A percentile compares a stretch with the other conserved stretches of the same genome.
Conservation (phyloP, 2,888 invertebrate species). For the Tholera decimalis region DNA sequence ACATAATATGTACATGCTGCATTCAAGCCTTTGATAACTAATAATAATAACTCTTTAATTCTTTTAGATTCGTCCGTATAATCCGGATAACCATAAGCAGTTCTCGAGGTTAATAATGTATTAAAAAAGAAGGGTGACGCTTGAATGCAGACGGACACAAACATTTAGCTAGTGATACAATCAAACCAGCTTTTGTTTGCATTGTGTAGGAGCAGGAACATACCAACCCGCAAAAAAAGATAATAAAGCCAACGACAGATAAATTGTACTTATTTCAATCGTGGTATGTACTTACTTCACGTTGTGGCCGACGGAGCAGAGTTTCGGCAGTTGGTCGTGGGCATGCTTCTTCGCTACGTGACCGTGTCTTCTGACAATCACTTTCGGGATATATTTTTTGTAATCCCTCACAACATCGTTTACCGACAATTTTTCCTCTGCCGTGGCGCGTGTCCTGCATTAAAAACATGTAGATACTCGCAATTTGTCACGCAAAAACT, state of each 20-base stretch:
- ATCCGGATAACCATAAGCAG: not conserved
- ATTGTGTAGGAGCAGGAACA: constrained; percentile 31
- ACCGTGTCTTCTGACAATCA: constrained; percentile 94
- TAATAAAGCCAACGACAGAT: constrained; percentile 15
- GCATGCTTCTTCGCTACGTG: constrained; percentile 95
- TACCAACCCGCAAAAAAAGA: constrained; percentile 33
- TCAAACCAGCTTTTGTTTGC: constrained; percentile 38
- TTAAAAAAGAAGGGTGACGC: constrained; percentile 29
- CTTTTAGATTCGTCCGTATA: too few relatives aligned
- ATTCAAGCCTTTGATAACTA: too few relatives aligned
- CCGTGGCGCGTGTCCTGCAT: constrained; percentile 93
- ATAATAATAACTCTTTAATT: too few relatives aligned
- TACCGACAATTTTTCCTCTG: constrained; percentile 93
- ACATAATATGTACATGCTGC: too few relatives aligned
- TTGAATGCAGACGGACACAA: constrained; percentile 38
- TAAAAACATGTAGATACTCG: constrained; percentile 48
- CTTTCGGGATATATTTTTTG: constrained; percentile 96
- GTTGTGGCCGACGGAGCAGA: constrained; percentile 91
- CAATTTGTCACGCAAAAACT: constrained; percentile 43
- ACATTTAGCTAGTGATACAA: constrained; percentile 46
- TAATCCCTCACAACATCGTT: constrained; percentile 95
- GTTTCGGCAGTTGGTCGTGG: constrained; percentile 90
- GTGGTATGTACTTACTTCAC: constrained; percentile 89
- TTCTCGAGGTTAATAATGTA: constrained; percentile 6
- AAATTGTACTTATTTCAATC: constrained; percentile 13